Conservation (phyloP, 2,888 invertebrate species). For the Pheosia gnoma region DNA sequence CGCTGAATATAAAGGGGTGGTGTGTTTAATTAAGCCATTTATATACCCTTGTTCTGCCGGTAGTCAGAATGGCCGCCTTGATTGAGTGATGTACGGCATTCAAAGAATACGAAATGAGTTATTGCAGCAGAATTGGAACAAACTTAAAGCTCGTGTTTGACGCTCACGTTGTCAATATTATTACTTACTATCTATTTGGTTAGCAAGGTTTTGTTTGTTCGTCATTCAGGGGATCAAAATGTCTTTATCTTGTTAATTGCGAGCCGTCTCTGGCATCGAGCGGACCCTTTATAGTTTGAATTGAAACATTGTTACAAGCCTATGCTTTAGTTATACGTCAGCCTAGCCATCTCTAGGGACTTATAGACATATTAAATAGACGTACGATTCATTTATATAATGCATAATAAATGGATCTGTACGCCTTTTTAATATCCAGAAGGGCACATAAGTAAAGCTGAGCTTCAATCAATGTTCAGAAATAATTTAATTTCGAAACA, state of each 20-base stretch:
- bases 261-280: slow-evolving; percentile 44
- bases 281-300: slow-evolving; percentile 50
- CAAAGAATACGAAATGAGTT: slow-evolving; percentile 38
- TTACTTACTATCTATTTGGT: slow-evolving; percentile 44
- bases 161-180: slow-evolving; percentile 36
- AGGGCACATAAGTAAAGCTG: slow-evolving; percentile 11
- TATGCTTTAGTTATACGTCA: slow-evolving; percentile 27
- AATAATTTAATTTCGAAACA: slow-evolving; percentile 9
- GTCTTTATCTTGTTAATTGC: slow-evolving; percentile 68
- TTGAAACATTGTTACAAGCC: slow-evolving; percentile 52
- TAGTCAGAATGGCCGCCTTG: slow-evolving; percentile 45
- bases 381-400: slow-evolving; percentile 14
- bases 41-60: slow-evolving; percentile 50
- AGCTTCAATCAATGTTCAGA: slow-evolving; percentile 17
- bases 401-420: no score
- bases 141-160: not conserved
- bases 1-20: slow-evolving; percentile 56
- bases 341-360: slow-evolving; percentile 16
- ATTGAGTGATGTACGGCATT: slow-evolving; percentile 57
- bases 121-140: slow-evolving; percentile 26
- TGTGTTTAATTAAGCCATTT: slow-evolving; percentile 68
- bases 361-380: slow-evolving; percentile 17
- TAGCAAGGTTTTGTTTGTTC: slow-evolving; percentile 58
- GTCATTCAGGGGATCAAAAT: slow-evolving; percentile 54
- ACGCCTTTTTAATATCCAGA: slow-evolving; percentile 13